Percentiles rank a stretch among this genome's conserved stretches.
Evolutionary conservation across 1,140 invertebrate genomes (phyloP).

Genomic region (Drosophila pachea): DNA sequence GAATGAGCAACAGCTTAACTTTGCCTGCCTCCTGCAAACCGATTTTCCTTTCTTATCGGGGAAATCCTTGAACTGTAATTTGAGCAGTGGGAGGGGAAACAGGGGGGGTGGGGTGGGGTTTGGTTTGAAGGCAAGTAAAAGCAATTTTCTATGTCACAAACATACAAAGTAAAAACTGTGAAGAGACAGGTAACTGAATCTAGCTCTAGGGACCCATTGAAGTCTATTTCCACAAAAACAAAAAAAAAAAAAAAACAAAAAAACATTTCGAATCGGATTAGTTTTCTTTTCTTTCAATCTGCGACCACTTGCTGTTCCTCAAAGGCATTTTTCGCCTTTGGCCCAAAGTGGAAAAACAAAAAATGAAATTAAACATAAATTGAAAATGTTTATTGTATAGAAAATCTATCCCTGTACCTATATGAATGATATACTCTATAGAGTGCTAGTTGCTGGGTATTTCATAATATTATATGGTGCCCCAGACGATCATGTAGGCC

Average conservation of each 20-base stretch:
- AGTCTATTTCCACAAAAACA: background rate
- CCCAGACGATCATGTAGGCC: too few species aligned
- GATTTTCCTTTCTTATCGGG: conserved; percentile 27
- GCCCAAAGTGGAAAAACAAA: too few species aligned
- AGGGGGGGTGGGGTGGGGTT: too few species aligned
- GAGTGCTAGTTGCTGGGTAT: too few species aligned
- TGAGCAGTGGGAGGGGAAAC: conserved; percentile 20
- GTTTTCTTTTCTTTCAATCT: conserved; percentile 32
- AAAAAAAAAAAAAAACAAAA: background rate
- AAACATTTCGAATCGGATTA: conserved; percentile 46
- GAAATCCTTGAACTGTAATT: conserved; percentile 32
- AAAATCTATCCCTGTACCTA: too few species aligned
- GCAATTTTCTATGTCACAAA: conserved; percentile 48
- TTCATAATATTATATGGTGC: too few species aligned
- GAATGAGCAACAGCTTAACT: too few species aligned
- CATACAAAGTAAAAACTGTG: conserved; percentile 7
- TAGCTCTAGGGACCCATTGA: conserved; percentile 46
- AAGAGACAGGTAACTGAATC: conserved; percentile 44
- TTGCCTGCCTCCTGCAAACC: background rate
- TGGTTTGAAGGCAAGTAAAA: conserved; percentile 32
- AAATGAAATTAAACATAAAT: too few species aligned
- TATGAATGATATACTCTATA: too few species aligned
- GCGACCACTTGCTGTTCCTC: conserved; percentile 3
- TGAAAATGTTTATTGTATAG: too few species aligned
- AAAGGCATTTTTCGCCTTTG: too few species aligned